Base-by-base conservation (phyloP, 2,113 vertebrate genomes). In the Edolisoma coerulescens region DNA sequence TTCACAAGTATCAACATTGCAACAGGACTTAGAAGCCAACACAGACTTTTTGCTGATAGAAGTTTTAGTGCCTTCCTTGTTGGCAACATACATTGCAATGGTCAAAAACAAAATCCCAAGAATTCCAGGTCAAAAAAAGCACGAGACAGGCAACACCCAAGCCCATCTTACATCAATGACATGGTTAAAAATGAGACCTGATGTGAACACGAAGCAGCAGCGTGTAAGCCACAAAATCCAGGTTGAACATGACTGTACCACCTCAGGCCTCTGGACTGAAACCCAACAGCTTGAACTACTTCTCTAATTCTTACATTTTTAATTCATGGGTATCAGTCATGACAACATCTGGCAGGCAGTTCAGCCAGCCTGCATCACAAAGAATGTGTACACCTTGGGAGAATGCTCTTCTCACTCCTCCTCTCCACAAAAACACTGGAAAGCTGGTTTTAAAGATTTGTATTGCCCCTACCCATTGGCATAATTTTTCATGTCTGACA, bases 381-480 rank as follows among this genome's bases (percentile, higher is more conserved):
- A 86, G 64, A 74, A 76, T 1, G 37, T 16, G 5, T 16, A 67
- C 37, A 21, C 27, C 2, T 9, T 42, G 92, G 92, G 60, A 14
- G 3, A 85, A 56, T 30, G 52, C 73, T 83, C 60, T 44, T 81
- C 78, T 84, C 84, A 44, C 81, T 92, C 70, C n/a, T 84, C 41
- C 56, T 85, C 79, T 69, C 65, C 69, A 67, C 59, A 69, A n/a
- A 54, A 49, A 53, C 65, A 81, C 41, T 4, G 33, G 18, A 67
- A 71, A 92, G 87, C 81, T 91, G 80, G 56, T 87, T 92, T 63
- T 42, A 45, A 85, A 93, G 37, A 67, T 52, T 16, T 8, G 13
- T 92, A 95, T 79, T 89, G 89, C 89, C 92, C 87, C 94, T 90
- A 86, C 86, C 93, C 96, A 85, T 5, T 90, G 92, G 87, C 89